Evolutionary conservation across 2,113 vertebrate genomes (phyloP).

Genomic region (Manacus vitellinus): DNA sequence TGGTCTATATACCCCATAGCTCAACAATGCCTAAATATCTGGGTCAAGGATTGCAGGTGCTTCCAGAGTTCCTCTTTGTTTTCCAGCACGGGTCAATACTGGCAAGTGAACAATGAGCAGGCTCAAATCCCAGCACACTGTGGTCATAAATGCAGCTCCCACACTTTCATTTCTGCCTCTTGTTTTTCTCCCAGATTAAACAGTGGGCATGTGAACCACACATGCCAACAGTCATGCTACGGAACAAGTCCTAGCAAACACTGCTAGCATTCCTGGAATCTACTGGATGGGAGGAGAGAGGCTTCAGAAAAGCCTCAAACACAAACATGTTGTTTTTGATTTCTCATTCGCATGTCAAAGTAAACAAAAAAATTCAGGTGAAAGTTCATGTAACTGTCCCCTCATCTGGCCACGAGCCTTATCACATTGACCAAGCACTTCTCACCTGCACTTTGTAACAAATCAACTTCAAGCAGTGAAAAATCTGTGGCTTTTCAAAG

Average conservation of each 20-base stretch:
- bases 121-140: not conserved
- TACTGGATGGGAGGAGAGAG: not conserved
- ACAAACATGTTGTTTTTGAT: slow-evolving; percentile 44
- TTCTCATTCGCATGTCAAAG: not conserved
- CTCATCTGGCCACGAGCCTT: not conserved
- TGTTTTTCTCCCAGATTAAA: not conserved
- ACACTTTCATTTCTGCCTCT: not conserved
- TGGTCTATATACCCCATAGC: not conserved
- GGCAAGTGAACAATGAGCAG: not conserved
- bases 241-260: slow-evolving; percentile 51
- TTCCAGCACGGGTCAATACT: not conserved
- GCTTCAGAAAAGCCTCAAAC: not conserved
- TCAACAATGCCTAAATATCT: not conserved
- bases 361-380: slow-evolving; percentile 41
- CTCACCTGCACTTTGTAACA: not conserved
- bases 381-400: slow-evolving; percentile 21
- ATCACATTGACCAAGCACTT: not conserved
- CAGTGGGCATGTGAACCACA: not conserved
- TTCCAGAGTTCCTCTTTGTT: not conserved
- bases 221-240: not conserved
- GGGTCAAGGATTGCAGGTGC: not conserved
- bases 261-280: slow-evolving; percentile 17
- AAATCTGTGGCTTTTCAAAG: not conserved
- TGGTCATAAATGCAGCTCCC: not conserved
- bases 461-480: not conserved